Evolutionary conservation across 2,797 vertebrate genomes (phyloP).

Genomic region (Acipenser oxyrinchus): DNA sequence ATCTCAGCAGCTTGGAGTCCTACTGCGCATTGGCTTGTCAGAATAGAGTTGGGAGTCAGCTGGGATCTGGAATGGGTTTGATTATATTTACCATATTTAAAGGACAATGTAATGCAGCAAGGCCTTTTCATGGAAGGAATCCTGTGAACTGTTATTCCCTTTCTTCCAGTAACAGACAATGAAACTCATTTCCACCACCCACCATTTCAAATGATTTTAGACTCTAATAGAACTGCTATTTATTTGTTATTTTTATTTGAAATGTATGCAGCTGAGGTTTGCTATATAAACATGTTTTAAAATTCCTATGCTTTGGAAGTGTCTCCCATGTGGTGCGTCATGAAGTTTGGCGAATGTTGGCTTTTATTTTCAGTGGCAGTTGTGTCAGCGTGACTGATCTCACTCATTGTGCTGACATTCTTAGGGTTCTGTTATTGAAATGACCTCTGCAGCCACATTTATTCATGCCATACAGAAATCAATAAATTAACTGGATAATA

Average conservation of each 20-base stretch:
- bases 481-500: slow-evolving; percentile 23
- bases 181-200: slow-evolving; percentile 26
- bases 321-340: too few species aligned
- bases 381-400: too few species aligned
- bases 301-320: too few species aligned
- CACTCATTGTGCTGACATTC: too few species aligned
- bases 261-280: too few species aligned
- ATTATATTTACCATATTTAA: not conserved
- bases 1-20: not conserved
- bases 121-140: slow-evolving; percentile 26
- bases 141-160: not conserved
- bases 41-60: slow-evolving; percentile 5
- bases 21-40: not conserved
- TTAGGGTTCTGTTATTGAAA: too few species aligned
- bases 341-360: too few species aligned
- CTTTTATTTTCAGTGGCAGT: too few species aligned
- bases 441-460: not conserved
- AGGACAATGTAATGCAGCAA: not conserved
- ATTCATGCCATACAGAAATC: not conserved
- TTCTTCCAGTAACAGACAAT: slow-evolving; percentile 10
- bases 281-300: too few species aligned
- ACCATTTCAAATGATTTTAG: slow-evolving; percentile 17
- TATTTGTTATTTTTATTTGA: too few species aligned
- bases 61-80: not conserved
- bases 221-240: slow-evolving; percentile 15